Conservation (phyloP, 1,140 invertebrate genomes). For the Temnothorax longispinosus region DNA sequence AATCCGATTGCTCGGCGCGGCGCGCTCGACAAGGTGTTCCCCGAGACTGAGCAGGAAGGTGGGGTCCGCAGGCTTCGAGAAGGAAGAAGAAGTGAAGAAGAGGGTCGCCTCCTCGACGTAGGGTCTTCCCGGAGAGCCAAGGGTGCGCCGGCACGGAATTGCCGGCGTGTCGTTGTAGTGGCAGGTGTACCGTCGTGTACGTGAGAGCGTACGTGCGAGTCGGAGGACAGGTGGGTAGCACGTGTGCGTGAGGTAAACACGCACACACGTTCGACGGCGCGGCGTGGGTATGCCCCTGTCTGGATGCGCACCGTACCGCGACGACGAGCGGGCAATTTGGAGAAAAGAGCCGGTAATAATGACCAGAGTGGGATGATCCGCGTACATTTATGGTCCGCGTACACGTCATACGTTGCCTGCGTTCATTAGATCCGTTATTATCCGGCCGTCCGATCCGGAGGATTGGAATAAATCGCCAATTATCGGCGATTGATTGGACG, state of each 20-base stretch:
- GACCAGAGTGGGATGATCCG: conserved; percentile 32
- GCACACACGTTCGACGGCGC: conserved; percentile 5
- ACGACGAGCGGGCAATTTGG: conserved; percentile 62
- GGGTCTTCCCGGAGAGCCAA: conserved; percentile 75
- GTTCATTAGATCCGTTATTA: conserved; percentile 7
- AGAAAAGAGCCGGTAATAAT: conserved; percentile 36
- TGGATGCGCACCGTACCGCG: conserved; percentile 54
- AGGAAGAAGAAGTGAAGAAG: conserved; percentile 75
- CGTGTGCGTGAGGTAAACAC: conserved; percentile 46
- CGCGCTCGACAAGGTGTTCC: conserved; percentile 66
- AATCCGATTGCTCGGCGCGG: conserved; percentile 38
- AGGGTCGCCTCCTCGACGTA: conserved; percentile 73
- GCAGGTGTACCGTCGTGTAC: conserved; percentile 69
- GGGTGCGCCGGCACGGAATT: conserved; percentile 77
- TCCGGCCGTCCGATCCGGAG: background rate
- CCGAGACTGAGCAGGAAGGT: conserved; percentile 77
- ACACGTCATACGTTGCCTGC: conserved; percentile 30
- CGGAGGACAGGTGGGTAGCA: conserved; percentile 60
- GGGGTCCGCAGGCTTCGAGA: conserved; percentile 66
- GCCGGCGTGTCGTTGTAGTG: conserved; percentile 47
- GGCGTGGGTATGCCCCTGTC: conserved; percentile 60
- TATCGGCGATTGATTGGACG: conserved; percentile 2
- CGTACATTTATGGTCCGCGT: conserved; percentile 26
- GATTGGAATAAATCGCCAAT: background rate
- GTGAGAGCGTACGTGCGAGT: conserved; percentile 33